phyloP scores from a whole-genome alignment of 2,113 vertebrate genomes.

The Thryonomys swinderianus region DNA sequence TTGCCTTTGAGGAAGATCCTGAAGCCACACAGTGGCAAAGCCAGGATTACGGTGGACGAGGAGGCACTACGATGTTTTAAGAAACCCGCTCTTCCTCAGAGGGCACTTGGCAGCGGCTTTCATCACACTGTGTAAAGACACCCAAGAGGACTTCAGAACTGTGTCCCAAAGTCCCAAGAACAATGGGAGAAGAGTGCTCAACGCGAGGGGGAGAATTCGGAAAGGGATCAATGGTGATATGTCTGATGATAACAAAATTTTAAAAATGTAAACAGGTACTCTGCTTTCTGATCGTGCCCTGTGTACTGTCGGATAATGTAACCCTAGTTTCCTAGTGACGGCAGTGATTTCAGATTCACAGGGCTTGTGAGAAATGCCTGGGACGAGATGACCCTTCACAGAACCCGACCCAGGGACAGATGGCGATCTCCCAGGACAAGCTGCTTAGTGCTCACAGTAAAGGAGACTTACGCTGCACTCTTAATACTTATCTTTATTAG shows the following conservation, averaged over 20 bases:
- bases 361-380: background rate
- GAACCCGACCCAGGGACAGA: background rate
- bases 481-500: conserved; percentile 89
- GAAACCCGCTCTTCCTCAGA: background rate
- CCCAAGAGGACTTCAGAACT: background rate
- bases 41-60: background rate
- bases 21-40: background rate
- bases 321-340: background rate
- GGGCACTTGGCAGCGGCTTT: background rate
- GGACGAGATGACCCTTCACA: background rate
- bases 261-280: background rate
- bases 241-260: background rate
- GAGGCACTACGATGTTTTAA: background rate
- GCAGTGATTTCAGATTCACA: background rate
- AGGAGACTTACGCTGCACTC: conserved; percentile 71
- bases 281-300: background rate
- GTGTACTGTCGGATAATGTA: background rate
- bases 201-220: background rate
- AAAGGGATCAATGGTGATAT: background rate
- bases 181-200: background rate
- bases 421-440: background rate
- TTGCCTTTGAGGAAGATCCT: background rate
- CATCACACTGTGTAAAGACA: background rate
- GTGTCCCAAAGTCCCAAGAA: background rate
- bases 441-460: conserved; percentile 59